phyloP scores from a whole-genome alignment of 2,888 invertebrate species.

The Eurytoma californica region DNA sequence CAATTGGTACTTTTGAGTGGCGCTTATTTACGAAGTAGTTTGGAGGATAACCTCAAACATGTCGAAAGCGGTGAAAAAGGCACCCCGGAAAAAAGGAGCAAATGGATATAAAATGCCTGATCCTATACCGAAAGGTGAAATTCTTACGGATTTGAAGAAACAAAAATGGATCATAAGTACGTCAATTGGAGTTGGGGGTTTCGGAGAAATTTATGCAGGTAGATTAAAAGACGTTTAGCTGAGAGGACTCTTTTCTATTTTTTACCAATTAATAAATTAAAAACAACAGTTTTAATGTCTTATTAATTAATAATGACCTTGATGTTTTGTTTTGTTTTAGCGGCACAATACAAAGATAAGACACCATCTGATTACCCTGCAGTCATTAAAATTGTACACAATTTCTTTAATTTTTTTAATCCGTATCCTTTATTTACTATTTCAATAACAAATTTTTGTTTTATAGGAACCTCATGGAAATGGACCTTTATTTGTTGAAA shows the following conservation, averaged over 20 bases:
- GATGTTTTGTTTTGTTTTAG: slow-evolving; percentile 62
- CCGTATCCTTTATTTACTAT: not conserved
- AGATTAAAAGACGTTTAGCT: slow-evolving; percentile 68
- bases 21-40: slow-evolving; percentile 36
- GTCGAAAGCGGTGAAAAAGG: slow-evolving; percentile 63
- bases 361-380: slow-evolving; percentile 79
- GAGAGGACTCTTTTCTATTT: no score
- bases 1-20: not conserved
- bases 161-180: slow-evolving; percentile 90
- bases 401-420: not conserved
- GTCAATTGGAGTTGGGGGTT: slow-evolving; percentile 93
- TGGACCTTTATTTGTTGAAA: slow-evolving; percentile 96
- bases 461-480: slow-evolving; percentile 91
- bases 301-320: not conserved
- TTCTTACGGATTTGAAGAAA: slow-evolving; percentile 85
- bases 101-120: slow-evolving; percentile 81
- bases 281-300: not conserved
- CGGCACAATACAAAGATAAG: slow-evolving; percentile 75
- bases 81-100: slow-evolving; percentile 71
- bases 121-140: slow-evolving; percentile 84
- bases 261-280: slow-evolving; percentile 1
- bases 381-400: slow-evolving; percentile 88
- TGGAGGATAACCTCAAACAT: slow-evolving; percentile 48
- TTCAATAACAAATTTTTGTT: slow-evolving; percentile 13
- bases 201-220: slow-evolving; percentile 94